Conservation (phyloP, 2,113 vertebrate genomes). For the Crotalus tigris region DNA sequence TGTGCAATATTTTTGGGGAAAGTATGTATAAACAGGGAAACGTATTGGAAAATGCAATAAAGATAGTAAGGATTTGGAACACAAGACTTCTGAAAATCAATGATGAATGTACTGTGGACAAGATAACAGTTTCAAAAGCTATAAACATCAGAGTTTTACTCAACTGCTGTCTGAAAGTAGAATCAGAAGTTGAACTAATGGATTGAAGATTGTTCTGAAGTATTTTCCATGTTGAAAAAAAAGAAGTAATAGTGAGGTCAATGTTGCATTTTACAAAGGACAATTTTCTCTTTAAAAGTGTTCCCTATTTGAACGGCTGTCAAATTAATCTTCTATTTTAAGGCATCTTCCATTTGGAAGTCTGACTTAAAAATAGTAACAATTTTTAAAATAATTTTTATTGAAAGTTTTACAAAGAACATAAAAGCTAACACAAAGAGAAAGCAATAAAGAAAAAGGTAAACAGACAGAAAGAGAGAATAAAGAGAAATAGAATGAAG, state of each 20-base stretch:
- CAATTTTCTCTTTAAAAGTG: not conserved
- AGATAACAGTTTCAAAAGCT: not conserved
- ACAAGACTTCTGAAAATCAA: not conserved
- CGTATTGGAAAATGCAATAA: slow-evolving; percentile 8
- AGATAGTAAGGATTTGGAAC: not conserved
- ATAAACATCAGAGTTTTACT: not conserved
- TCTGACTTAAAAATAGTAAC: not conserved
- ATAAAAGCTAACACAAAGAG: not conserved
- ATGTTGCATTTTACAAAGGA: not conserved
- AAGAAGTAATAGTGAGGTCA: not conserved
- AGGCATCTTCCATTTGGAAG: not conserved
- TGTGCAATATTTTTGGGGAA: not conserved
- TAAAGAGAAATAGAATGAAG: not conserved
- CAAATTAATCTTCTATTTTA: not conserved
- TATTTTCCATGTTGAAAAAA: not conserved
- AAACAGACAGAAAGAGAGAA: not conserved
- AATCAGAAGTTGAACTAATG: not conserved
- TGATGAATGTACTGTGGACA: not conserved
- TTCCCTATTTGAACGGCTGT: not conserved
- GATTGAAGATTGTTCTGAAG: not conserved
- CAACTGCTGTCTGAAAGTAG: not conserved
- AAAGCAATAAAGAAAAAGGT: not conserved
- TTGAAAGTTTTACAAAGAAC: not conserved
- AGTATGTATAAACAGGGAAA: not conserved
- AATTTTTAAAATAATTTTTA: not conserved